Base-by-base conservation (phyloP, 2,113 vertebrate species). In the Baryphthengus martii region DNA sequence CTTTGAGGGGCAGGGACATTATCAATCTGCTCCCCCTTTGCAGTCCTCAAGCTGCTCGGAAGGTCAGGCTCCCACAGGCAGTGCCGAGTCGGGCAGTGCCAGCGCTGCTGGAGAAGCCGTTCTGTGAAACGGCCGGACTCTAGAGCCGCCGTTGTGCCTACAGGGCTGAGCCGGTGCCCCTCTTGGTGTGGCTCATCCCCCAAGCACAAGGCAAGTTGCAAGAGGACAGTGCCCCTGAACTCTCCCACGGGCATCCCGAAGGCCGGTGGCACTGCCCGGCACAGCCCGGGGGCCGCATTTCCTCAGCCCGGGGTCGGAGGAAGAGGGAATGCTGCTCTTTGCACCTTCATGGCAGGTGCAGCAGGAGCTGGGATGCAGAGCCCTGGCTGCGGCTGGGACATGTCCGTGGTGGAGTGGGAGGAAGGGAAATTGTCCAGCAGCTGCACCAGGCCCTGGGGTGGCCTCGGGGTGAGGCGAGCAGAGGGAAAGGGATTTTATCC, bases 201-300 rank as follows among this genome's bases (percentile, higher is more conserved):
- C 56, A 4, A 3, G 19, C 8, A 6, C 21, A 7, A 1, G 0
- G 19, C 67, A 12, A 1, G 0, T 0, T 11, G 53, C 33, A 26
- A 72, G 28, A 11, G 31, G 13, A 26, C 11, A 35, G 23, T 17
- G 45, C 13, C 87, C 53, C 59, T 4, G n/a, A 10, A 16, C 23
- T 16, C 15, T 37, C 44, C 37, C 33, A 2, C 0, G 3, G 73
- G 28, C 39, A 17, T n/a, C 20, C 4, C 0, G 5, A 42, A 14
- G 50, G 44, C 40, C 35, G 0, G 1, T 7, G 33, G 35, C 61
- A 9, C 80, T 40, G 80, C 59, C 56, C 0, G 0, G 42, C 0
- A 7, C 29, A 47, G n/a, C 55, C 29, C 62, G 26, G 49, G 5
- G 62, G 44, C 61, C 17, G 37, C 13, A 0, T 1, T 20, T 31